A percentile compares a stretch with the other conserved stretches of the same genome.
Conservation (phyloP, 2,888 invertebrate genomes). For the Tinea semifulvella region DNA sequence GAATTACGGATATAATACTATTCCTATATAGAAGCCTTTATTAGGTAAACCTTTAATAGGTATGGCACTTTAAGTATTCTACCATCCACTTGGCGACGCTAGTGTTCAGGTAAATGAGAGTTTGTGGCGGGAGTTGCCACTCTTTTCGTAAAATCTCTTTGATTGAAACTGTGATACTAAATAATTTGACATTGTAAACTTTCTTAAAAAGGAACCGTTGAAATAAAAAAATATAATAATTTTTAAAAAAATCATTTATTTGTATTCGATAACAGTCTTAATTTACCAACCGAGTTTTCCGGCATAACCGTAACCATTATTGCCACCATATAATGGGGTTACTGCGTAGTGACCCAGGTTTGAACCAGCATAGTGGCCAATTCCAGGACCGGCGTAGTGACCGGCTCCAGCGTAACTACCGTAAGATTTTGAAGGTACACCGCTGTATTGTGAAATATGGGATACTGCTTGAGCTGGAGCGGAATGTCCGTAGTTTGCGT, state of each 20-base stretch:
- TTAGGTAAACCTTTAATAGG: too few species aligned
- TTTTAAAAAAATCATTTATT: not conserved
- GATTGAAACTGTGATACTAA: too few species aligned
- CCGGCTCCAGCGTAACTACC: constrained; percentile 13
- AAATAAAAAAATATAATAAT: too few species aligned
- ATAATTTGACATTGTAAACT: too few species aligned
- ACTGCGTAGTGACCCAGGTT: constrained; percentile 15
- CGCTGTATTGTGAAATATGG: constrained; percentile 24
- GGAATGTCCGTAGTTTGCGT: not conserved
- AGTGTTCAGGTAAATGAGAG: too few species aligned
- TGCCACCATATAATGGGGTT: constrained; percentile 16
- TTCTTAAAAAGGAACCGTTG: too few species aligned
- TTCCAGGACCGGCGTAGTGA: constrained; percentile 19
- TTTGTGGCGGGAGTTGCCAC: too few species aligned
- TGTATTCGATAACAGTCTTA: not conserved
- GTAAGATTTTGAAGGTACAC: not conserved
- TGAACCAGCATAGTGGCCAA: constrained; percentile 15
- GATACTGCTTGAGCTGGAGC: constrained; percentile 18
- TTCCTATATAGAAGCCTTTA: too few species aligned
- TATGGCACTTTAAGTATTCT: too few species aligned
- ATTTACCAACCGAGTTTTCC: not conserved
- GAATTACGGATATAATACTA: too few species aligned
- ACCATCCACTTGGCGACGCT: too few species aligned
- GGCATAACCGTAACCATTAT: not conserved
- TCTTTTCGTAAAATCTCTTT: too few species aligned